Evolutionary conservation across 2,888 invertebrate species (phyloP).

Genomic region (Megalurothrips usitatus): DNA sequence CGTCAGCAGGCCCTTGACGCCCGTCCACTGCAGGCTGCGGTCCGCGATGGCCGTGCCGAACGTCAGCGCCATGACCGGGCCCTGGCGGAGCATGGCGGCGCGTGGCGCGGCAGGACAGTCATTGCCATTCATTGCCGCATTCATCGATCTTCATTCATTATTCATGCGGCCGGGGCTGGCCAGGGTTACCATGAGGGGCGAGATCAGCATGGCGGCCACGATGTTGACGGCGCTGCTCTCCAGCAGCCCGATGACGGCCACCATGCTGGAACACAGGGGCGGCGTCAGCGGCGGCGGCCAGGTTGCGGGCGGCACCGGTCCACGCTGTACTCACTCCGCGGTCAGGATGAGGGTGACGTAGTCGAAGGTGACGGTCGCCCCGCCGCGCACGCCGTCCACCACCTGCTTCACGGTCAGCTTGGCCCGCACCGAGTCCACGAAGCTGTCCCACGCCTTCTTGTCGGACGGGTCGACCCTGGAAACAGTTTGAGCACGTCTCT

Average conservation of each 20-base stretch:
- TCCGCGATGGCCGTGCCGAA: conserved; percentile 78
- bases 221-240: conserved; percentile 81
- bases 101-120: neutral
- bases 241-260: conserved; percentile 76
- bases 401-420: conserved; percentile 79
- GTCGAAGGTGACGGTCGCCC: conserved; percentile 78
- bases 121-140: no score
- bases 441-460: conserved; percentile 62
- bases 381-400: conserved; percentile 70
- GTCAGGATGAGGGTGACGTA: conserved; percentile 73
- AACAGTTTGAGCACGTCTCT: neutral
- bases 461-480: conserved; percentile 45
- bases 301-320: neutral
- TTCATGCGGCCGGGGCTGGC: no score
- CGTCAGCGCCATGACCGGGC: conserved; percentile 82
- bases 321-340: conserved; percentile 62
- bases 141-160: no score
- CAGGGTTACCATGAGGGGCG: conserved; percentile 59
- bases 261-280: conserved; percentile 53
- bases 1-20: conserved; percentile 62
- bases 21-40: conserved; percentile 61
- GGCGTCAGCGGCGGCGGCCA: neutral
- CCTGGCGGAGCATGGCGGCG: conserved; percentile 46
- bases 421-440: conserved; percentile 71
- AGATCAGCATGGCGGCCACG: conserved; percentile 71